phyloP scores from a whole-genome alignment of 2,113 vertebrate species.

The Pygoscelis adeliae region DNA sequence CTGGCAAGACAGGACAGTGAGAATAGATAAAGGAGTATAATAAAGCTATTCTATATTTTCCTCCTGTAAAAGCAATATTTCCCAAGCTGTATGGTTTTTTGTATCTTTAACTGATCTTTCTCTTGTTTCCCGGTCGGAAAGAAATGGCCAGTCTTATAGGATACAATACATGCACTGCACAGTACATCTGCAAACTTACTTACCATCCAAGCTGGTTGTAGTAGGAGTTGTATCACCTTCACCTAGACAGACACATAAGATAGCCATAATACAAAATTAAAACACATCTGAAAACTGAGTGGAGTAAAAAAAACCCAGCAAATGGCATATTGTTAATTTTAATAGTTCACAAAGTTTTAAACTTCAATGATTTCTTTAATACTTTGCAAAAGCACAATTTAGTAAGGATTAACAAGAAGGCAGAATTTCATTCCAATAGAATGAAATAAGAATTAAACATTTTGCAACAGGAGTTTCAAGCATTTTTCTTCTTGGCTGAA shows the following conservation, averaged over 20 bases:
- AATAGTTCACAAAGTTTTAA: background rate
- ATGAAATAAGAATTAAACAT: background rate
- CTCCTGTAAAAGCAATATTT: background rate
- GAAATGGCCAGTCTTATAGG: background rate
- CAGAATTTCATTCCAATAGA: background rate
- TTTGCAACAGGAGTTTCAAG: background rate
- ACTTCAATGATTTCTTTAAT: background rate
- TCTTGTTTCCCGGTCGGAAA: background rate
- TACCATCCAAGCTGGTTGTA: slow-evolving; percentile 75
- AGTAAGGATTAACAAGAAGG: background rate
- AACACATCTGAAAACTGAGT: background rate
- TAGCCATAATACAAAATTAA: background rate
- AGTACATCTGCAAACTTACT: slow-evolving; percentile 39
- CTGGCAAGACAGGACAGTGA: background rate
- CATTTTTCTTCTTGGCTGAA: background rate
- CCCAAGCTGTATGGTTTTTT: background rate
- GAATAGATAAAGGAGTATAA: background rate
- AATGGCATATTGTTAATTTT: background rate
- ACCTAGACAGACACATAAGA: slow-evolving; percentile 68
- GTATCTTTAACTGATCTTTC: background rate
- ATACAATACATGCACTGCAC: background rate
- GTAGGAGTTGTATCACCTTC: slow-evolving; percentile 78
- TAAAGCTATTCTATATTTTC: background rate
- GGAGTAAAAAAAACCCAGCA: background rate
- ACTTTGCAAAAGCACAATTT: background rate